Evolutionary conservation across 2,113 vertebrate species (phyloP).

Genomic region (Tricholaema leucomelas): DNA sequence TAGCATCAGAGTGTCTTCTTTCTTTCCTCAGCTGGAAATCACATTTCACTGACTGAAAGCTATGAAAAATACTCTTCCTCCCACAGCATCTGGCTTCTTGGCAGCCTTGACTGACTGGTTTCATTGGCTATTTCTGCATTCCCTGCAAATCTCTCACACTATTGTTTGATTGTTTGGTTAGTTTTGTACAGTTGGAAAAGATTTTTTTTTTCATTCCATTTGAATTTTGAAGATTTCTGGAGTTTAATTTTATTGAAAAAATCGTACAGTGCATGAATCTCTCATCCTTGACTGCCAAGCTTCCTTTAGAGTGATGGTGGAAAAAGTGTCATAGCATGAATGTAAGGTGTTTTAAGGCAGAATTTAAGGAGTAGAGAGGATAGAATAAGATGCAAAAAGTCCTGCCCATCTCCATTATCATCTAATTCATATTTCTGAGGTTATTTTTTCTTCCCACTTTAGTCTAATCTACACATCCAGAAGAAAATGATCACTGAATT

Average conservation of each 20-base stretch:
- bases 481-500: neutral
- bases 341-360: neutral
- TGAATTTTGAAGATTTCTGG: slow-evolving; percentile 11
- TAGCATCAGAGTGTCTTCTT: neutral
- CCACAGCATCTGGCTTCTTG: slow-evolving; percentile 7
- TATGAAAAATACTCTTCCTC: neutral
- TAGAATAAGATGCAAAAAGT: neutral
- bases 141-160: neutral
- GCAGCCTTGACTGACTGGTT: slow-evolving; percentile 18
- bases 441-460: neutral
- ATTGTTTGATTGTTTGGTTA: neutral
- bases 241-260: slow-evolving; percentile 14
- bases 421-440: neutral
- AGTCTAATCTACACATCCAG: neutral
- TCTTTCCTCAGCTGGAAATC: slow-evolving; percentile 1
- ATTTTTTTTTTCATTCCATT: slow-evolving; percentile 24
- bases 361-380: neutral
- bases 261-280: neutral
- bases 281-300: neutral
- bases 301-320: neutral
- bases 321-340: neutral
- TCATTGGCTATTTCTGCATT: neutral
- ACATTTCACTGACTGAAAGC: neutral
- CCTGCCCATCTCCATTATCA: neutral
- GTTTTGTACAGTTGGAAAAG: neutral